Conservation (phyloP, 1,140 invertebrate genomes). For the Penaeus indicus region DNA sequence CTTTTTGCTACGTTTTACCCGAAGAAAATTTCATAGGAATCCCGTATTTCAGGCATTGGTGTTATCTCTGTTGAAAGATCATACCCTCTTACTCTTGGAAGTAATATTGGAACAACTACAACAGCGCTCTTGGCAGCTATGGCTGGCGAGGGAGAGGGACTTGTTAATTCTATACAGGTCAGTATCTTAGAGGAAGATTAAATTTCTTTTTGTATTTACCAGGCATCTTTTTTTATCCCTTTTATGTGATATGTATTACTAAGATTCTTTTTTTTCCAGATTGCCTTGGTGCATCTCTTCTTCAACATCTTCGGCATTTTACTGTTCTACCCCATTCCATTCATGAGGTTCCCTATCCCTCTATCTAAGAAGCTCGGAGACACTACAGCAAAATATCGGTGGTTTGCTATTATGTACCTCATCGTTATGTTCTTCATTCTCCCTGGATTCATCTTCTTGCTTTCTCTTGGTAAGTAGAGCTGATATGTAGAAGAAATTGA, state of each 20-base stretch:
- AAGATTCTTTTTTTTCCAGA: slow-evolving; percentile 67
- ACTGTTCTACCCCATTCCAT: slow-evolving; percentile 77
- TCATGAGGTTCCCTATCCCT: slow-evolving; percentile 74
- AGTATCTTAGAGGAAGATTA: background rate
- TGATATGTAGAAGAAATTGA: background rate
- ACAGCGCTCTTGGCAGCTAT: slow-evolving; percentile 75
- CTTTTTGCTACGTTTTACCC: too few species aligned
- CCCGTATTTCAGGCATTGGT: slow-evolving; percentile 68
- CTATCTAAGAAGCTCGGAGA: slow-evolving; percentile 74
- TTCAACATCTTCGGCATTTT: slow-evolving; percentile 78
- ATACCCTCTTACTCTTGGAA: slow-evolving; percentile 77
- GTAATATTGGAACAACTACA: slow-evolving; percentile 78
- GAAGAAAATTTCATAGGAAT: background rate
- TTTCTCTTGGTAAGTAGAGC: slow-evolving; percentile 68
- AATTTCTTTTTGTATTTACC: too few species aligned
- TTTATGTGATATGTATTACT: background rate
- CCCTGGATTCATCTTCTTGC: slow-evolving; percentile 71
- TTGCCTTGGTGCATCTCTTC: slow-evolving; percentile 77
- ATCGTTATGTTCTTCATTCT: slow-evolving; percentile 73
- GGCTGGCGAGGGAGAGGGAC: slow-evolving; percentile 69
- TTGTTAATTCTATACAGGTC: slow-evolving; percentile 71
- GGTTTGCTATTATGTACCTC: slow-evolving; percentile 75
- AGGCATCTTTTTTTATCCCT: background rate
- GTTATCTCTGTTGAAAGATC: slow-evolving; percentile 76
- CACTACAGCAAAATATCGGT: slow-evolving; percentile 73